Conservation (phyloP, 2,113 vertebrate species). For the Scytalopus superciliaris region DNA sequence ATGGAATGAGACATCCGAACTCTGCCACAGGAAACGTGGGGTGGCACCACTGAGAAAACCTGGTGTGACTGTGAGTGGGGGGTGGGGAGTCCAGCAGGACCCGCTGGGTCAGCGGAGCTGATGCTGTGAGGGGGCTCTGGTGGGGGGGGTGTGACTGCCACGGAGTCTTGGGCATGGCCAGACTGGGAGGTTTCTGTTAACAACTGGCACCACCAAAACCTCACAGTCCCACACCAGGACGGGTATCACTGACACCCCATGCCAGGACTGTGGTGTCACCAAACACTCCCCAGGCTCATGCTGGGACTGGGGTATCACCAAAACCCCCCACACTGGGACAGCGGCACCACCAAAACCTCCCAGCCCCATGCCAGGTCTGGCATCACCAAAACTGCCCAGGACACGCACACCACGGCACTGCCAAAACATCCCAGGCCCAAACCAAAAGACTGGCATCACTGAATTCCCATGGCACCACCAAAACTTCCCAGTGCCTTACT, state of each 20-base stretch:
- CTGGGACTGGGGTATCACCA: not conserved
- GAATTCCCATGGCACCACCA: not conserved
- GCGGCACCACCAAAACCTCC: not conserved
- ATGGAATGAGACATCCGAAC: rapidly evolving
- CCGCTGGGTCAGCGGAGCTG: not conserved
- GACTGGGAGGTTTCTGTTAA: not conserved
- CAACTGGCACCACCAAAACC: not conserved
- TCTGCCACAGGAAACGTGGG: not conserved
- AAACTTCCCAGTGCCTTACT: not conserved
- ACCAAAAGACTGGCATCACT: rapidly evolving
- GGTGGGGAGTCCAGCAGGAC: not conserved
- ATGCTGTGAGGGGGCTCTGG: not conserved
- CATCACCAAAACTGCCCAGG: rapidly evolving
- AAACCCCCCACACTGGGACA: too few relatives aligned
- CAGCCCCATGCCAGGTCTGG: rapidly evolving
- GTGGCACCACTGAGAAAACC: not conserved
- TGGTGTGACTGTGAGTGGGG: not conserved
- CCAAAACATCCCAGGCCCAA: not conserved
- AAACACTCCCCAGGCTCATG: rapidly evolving
- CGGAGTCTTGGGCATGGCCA: not conserved
- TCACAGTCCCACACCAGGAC: not conserved
- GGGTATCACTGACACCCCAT: not conserved
- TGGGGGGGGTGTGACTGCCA: too few relatives aligned
- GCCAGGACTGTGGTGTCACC: not conserved
- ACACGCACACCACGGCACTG: not conserved